A percentile compares a stretch with the other conserved stretches of the same genome.
phyloP scores from a whole-genome alignment of 2,797 vertebrate genomes.

The Sparus aurata region DNA sequence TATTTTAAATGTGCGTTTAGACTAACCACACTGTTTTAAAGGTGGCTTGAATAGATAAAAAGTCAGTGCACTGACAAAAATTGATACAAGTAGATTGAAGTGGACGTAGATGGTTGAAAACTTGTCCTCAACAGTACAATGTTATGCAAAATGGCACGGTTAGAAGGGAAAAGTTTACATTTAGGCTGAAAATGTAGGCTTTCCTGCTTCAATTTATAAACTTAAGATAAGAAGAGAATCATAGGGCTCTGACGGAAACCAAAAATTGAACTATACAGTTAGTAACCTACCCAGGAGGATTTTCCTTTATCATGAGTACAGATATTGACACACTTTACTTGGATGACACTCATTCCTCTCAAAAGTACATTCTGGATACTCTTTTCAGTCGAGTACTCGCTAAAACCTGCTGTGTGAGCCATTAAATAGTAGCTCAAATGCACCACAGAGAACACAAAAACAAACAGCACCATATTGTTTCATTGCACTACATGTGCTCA shows the following conservation, averaged over 20 bases:
- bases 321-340: no score
- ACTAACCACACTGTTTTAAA: no score
- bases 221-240: background rate
- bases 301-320: no score
- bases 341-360: no score
- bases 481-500: constrained; percentile 1
- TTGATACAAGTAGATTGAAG: background rate
- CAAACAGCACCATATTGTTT: constrained; percentile 20
- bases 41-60: background rate
- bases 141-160: background rate
- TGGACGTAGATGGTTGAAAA: background rate
- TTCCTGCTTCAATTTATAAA: no score
- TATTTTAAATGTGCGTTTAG: background rate
- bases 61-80: background rate
- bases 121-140: background rate
- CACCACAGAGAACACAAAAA: background rate
- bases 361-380: no score
- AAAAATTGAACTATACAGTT: background rate
- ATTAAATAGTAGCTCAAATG: constrained; percentile 19
- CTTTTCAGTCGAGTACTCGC: no score
- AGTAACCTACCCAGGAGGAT: no score
- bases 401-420: background rate
- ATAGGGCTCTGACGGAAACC: background rate
- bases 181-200: no score
- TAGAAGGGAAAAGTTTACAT: no score